These are phyloP conservation scores for Saturnia pavonia DNA, from an alignment of 2,888 invertebrate genomes.

Conservation along the genomic window DNA sequence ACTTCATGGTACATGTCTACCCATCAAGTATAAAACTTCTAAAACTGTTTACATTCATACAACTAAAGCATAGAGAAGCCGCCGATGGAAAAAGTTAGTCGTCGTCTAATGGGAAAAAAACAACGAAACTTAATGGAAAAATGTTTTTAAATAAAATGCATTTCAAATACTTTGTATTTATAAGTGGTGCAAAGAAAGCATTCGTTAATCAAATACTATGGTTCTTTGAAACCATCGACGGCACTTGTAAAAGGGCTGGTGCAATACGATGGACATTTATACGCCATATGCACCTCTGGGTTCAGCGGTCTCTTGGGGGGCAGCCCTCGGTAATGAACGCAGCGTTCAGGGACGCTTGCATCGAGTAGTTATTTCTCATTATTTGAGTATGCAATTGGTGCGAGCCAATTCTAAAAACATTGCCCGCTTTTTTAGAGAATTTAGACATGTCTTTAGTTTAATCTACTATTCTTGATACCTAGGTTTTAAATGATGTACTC, in stretches of 20 bases:
- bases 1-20: too few relatives aligned
- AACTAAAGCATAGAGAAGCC: too few relatives aligned
- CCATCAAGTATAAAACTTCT: too few relatives aligned
- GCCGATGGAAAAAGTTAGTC: too few relatives aligned
- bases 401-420: constrained; percentile 5
- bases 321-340: constrained; percentile 61
- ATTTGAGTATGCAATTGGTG: constrained; percentile 11
- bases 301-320: constrained; percentile 59
- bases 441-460: neutral
- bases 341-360: constrained; percentile 32
- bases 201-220: constrained; percentile 8
- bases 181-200: neutral
- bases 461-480: too few relatives aligned
- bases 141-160: neutral
- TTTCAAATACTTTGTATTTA: neutral
- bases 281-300: constrained; percentile 78
- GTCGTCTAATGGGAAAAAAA: neutral
- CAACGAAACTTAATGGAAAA: neutral
- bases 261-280: constrained; percentile 77
- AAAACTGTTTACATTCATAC: too few relatives aligned
- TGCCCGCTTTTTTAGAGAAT: neutral
- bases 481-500: neutral
- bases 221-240: constrained; percentile 19
- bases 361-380: constrained; percentile 6
- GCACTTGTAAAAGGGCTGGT: constrained; percentile 24